phyloP scores from a whole-genome alignment of 2,113 vertebrate species.

The Chlamydotis undulata region DNA sequence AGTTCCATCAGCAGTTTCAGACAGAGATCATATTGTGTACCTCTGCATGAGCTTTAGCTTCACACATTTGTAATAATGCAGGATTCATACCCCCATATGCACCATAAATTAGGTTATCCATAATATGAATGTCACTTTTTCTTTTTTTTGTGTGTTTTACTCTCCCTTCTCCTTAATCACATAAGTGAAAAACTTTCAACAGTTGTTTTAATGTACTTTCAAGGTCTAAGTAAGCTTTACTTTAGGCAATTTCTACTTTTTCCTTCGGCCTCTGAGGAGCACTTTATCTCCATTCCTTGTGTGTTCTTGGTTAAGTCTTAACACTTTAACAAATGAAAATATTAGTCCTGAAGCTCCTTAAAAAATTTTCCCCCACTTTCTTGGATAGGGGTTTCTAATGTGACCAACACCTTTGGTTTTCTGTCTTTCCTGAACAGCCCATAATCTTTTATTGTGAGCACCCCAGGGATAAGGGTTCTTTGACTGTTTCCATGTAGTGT shows the following conservation, averaged over 20 bases:
- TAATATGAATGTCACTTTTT: neutral
- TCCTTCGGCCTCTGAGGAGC: neutral
- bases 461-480: neutral
- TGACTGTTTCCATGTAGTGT: neutral
- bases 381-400: neutral
- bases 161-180: neutral
- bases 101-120: neutral
- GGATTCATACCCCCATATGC: neutral
- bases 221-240: neutral
- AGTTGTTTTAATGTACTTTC: neutral
- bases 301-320: neutral
- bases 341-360: neutral
- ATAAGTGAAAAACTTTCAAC: neutral
- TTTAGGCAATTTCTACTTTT: neutral
- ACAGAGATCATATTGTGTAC: neutral
- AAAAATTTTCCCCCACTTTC: neutral
- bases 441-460: neutral
- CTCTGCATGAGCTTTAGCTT: neutral
- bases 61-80: neutral
- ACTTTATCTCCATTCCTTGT: neutral
- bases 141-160: neutral
- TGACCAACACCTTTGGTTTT: neutral
- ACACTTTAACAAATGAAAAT: neutral
- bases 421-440: neutral
- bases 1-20: neutral